phyloP scores from a whole-genome alignment of 2,888 invertebrate genomes.

The Rhagophthalmus giganteus region DNA sequence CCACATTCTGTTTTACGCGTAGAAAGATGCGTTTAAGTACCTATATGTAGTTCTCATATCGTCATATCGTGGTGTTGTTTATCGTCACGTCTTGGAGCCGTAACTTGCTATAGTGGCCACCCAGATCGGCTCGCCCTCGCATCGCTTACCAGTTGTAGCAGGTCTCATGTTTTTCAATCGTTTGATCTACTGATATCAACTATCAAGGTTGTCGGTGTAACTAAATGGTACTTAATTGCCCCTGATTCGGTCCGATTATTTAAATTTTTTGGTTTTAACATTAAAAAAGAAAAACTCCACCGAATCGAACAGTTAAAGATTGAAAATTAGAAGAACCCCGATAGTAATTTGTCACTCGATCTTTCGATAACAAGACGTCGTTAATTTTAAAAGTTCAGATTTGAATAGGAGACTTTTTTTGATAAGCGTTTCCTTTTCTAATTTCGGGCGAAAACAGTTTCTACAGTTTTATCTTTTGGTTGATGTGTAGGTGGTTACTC shows the following conservation, averaged over 20 bases:
- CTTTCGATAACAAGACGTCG: no score
- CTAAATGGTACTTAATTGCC: constrained; percentile 31
- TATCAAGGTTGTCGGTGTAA: constrained; percentile 28
- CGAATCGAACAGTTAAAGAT: no score
- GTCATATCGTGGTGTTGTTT: constrained; percentile 30
- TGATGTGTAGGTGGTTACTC: no score
- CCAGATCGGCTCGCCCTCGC: constrained; percentile 32
- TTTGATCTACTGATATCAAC: constrained; percentile 30
- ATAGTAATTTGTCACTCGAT: no score
- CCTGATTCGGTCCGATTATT: constrained; percentile 19
- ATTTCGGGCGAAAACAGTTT: no score
- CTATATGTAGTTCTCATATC: constrained; percentile 28
- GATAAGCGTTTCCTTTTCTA: no score
- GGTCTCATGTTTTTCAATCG: constrained; percentile 29
- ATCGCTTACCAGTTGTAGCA: constrained; percentile 23
- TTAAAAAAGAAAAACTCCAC: no score
- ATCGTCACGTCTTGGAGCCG: constrained; percentile 30
- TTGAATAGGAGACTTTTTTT: no score
- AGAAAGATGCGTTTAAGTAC: constrained; percentile 24
- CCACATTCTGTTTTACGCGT: constrained; percentile 25
- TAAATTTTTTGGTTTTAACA: constrained; percentile 11
- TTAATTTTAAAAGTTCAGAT: no score
- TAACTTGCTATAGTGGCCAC: constrained; percentile 27
- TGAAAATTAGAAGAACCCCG: no score
- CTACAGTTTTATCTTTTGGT: no score